These are phyloP conservation scores for Anguilla obscura DNA, from an alignment of 2,797 vertebrate species.

Conservation along the genomic window DNA sequence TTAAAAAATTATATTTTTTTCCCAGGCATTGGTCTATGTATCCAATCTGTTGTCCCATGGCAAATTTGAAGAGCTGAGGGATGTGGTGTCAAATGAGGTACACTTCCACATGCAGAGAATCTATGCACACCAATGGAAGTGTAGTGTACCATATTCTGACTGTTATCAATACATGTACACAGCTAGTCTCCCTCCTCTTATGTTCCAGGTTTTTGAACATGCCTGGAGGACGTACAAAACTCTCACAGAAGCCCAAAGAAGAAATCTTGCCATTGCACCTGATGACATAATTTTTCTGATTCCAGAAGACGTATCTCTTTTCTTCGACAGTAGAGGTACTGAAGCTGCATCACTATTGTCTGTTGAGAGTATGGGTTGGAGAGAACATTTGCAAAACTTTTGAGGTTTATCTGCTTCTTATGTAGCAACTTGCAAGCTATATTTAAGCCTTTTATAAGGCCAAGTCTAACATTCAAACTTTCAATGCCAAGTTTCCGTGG, in stretches of 20 bases:
- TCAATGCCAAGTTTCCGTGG: background rate
- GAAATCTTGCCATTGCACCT: constrained; percentile 48
- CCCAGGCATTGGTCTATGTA: constrained; percentile 61
- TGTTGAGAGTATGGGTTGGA: background rate
- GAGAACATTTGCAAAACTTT: background rate
- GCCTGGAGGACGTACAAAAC: constrained; percentile 49
- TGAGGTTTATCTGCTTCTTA: background rate
- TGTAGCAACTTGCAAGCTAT: background rate
- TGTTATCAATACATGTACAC: background rate
- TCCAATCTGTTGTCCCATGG: constrained; percentile 59
- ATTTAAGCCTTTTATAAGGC: background rate
- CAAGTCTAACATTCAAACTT: background rate
- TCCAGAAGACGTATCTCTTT: constrained; percentile 59
- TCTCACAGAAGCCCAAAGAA: constrained; percentile 47
- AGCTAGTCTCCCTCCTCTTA: background rate
- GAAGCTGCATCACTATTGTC: constrained; percentile 27
- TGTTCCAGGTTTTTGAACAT: constrained; percentile 54
- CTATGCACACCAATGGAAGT: background rate
- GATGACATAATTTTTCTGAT: constrained; percentile 61
- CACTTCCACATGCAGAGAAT: background rate
- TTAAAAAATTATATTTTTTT: background rate
- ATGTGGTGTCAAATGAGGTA: constrained; percentile 61
- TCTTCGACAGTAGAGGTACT: constrained; percentile 52
- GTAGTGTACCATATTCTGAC: background rate
- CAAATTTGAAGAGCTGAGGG: constrained; percentile 51